These are phyloP conservation scores for Papilio helenus DNA, from an alignment of 1,140 invertebrate species.

Conservation along the genomic window DNA sequence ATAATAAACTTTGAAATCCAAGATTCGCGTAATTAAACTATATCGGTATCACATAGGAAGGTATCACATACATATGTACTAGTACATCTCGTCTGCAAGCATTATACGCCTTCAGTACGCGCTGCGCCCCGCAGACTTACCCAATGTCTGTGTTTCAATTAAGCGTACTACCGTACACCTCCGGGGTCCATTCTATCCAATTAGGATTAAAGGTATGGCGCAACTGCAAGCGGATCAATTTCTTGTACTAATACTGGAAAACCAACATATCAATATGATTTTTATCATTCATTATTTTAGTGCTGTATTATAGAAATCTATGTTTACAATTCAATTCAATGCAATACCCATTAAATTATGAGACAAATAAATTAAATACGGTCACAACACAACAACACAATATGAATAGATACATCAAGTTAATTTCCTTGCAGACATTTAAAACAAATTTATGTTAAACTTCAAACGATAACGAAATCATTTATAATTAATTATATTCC, in stretches of 20 bases:
- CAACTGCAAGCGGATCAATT: constrained; percentile 45
- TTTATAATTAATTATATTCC: not conserved
- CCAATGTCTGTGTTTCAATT: constrained; percentile 67
- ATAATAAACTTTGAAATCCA: not conserved
- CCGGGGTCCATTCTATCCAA: constrained; percentile 68
- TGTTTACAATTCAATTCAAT: too few relatives aligned
- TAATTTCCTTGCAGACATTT: not conserved
- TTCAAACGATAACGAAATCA: too few relatives aligned
- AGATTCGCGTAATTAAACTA: not conserved
- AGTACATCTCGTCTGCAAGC: constrained; percentile 12
- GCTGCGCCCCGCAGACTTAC: constrained; percentile 44
- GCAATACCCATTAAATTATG: too few relatives aligned
- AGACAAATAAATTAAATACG: too few relatives aligned
- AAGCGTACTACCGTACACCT: constrained; percentile 67
- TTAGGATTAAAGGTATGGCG: constrained; percentile 66
- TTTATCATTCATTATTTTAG: too few relatives aligned
- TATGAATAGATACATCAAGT: too few relatives aligned
- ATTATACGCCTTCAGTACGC: constrained; percentile 33
- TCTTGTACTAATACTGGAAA: not conserved
- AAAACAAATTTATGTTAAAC: not conserved
- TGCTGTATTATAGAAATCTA: too few relatives aligned
- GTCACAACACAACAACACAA: too few relatives aligned
- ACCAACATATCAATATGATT: too few relatives aligned
- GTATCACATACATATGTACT: not conserved
- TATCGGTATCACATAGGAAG: constrained; percentile 10